Conservation (phyloP, 2,113 vertebrate species). For the Tichodroma muraria region DNA sequence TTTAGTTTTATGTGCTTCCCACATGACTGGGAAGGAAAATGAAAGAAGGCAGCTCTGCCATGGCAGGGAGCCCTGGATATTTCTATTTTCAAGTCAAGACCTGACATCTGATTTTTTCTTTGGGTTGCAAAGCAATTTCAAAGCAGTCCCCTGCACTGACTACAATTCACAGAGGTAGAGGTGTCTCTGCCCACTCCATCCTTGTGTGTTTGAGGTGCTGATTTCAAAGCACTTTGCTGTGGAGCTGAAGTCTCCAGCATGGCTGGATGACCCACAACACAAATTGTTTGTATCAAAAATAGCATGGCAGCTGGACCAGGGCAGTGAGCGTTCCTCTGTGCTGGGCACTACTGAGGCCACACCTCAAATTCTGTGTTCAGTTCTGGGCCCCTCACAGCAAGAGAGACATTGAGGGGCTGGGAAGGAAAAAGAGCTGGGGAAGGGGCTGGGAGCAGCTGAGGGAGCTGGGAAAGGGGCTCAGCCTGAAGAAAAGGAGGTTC, state of each 20-base stretch:
- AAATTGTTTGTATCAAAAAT: neutral
- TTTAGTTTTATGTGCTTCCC: neutral
- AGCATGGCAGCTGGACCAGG: neutral
- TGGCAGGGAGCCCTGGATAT: neutral
- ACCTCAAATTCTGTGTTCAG: neutral
- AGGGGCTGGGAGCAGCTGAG: accelerated
- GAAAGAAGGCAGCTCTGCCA: neutral
- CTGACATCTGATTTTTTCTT: neutral
- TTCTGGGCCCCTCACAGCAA: neutral
- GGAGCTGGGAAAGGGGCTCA: neutral
- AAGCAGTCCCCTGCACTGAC: neutral
- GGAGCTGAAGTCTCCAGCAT: neutral
- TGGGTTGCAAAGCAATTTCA: neutral
- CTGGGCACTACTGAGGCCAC: neutral
- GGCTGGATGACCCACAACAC: neutral
- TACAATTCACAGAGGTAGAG: neutral
- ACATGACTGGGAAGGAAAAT: neutral
- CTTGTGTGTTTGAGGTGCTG: neutral
- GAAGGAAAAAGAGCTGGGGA: neutral
- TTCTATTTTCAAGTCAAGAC: neutral
- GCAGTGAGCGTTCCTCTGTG: neutral
- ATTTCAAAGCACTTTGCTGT: neutral
- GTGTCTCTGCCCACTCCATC: neutral
- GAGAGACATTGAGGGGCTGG: neutral
- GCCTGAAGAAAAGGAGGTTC: neutral